Evolutionary conservation across 2,888 invertebrate genomes (phyloP).

Genomic region (Caenorhabditis auriculariae): DNA sequence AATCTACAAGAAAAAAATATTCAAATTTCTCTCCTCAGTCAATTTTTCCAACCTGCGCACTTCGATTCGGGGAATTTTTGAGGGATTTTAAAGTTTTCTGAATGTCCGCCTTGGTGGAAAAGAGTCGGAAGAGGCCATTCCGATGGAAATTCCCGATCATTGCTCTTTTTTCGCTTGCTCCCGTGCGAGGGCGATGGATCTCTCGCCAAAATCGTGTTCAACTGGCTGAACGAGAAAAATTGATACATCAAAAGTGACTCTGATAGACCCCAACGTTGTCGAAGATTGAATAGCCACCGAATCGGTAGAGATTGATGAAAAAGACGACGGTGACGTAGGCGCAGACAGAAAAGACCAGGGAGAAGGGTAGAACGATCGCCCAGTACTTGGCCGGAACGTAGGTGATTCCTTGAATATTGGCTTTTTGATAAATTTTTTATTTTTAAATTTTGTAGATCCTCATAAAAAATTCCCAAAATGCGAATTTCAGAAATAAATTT

Average conservation of each 20-base stretch:
- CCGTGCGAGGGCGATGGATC: constrained; percentile 5
- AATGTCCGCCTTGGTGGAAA: constrained; percentile 12
- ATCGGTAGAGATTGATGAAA: constrained; percentile 43
- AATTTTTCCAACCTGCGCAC: constrained; percentile 24
- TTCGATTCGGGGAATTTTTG: too few relatives aligned
- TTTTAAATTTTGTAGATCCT: too few relatives aligned
- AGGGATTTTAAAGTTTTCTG: constrained; percentile 13
- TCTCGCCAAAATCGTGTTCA: constrained; percentile 39
- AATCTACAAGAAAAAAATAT: constrained; percentile 13
- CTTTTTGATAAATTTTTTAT: not conserved
- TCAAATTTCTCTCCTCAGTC: too few relatives aligned
- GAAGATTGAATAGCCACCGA: constrained; percentile 49
- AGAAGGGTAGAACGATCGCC: constrained; percentile 50
- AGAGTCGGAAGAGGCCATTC: not conserved
- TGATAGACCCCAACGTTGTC: constrained; percentile 38
- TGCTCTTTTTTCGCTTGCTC: constrained; percentile 9
- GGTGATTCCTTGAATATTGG: constrained; percentile 40
- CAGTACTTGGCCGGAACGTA: constrained; percentile 61
- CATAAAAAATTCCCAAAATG: too few relatives aligned
- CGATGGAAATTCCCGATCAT: not conserved
- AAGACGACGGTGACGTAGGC: constrained; percentile 43
- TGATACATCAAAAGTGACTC: too few relatives aligned
- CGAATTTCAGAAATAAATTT: too few relatives aligned
- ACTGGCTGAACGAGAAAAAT: constrained; percentile 13
- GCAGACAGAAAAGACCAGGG: constrained; percentile 27